A percentile compares a stretch with the other conserved stretches of the same genome.
phyloP scores from a whole-genome alignment of 2,797 vertebrate species.

The Pachyuromys duprasi region DNA sequence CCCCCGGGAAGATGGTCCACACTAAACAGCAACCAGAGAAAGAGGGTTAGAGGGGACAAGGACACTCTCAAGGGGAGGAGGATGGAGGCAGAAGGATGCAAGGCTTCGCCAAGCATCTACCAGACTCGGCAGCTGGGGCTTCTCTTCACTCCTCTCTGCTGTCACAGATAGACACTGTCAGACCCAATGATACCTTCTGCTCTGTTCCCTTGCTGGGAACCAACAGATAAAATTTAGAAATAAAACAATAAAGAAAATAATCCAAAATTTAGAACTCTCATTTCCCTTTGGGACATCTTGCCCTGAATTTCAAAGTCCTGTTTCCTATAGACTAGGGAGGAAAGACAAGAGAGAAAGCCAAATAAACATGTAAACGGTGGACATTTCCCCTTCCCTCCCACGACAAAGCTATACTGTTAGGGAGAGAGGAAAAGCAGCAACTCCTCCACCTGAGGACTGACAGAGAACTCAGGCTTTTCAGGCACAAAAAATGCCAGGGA shows the following conservation, averaged over 20 bases:
- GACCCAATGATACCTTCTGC: not conserved
- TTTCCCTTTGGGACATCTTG: slow-evolving; percentile 41
- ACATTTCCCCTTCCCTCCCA: not conserved
- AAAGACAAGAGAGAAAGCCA: slow-evolving; percentile 26
- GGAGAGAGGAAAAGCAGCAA: not conserved
- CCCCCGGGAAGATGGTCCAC: slow-evolving; percentile 47
- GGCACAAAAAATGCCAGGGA: slow-evolving; percentile 11
- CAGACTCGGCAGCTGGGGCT: not conserved
- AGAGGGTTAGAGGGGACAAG: slow-evolving; percentile 36
- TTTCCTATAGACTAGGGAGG: slow-evolving; percentile 44
- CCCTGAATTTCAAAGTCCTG: slow-evolving; percentile 16
- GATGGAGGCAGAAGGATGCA: not conserved
- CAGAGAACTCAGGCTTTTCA: slow-evolving; percentile 1
- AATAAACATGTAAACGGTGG: not conserved
- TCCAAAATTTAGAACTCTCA: slow-evolving; percentile 6
- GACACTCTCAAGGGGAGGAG: slow-evolving; percentile 5
- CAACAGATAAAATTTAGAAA: not conserved
- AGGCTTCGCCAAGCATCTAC: not conserved
- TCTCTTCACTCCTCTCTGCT: not conserved
- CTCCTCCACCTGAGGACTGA: not conserved
- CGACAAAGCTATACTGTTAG: not conserved
- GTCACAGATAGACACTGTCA: not conserved
- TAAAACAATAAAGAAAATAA: slow-evolving; percentile 30
- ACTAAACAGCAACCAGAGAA: slow-evolving; percentile 72
- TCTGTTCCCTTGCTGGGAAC: slow-evolving; percentile 58